A percentile compares a stretch with the other conserved stretches of the same genome.
Evolutionary conservation across 2,888 invertebrate species (phyloP).

Genomic region (Catocala sponsa): DNA sequence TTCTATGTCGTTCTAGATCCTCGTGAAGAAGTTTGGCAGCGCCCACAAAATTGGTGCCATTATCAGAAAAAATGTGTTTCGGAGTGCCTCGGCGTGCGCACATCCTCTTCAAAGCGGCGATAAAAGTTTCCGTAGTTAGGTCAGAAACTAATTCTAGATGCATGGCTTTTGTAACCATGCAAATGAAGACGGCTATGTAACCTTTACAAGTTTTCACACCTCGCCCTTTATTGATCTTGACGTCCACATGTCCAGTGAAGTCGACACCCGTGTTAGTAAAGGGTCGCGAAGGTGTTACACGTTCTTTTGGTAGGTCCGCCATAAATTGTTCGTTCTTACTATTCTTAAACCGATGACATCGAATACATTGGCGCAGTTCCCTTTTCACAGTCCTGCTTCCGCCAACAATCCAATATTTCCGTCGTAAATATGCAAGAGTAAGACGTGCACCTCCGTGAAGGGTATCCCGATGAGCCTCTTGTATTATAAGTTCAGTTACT

Average conservation of each 20-base stretch:
- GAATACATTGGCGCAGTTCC: constrained; percentile 16
- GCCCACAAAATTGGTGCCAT: neutral
- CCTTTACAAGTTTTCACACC: constrained; percentile 23
- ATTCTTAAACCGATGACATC: constrained; percentile 14
- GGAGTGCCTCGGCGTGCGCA: constrained; percentile 5
- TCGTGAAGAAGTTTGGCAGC: neutral
- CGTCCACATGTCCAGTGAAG: neutral
- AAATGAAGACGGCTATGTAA: constrained; percentile 22
- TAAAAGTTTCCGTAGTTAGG: constrained; percentile 16
- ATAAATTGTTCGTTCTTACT: constrained; percentile 10
- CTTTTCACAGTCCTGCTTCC: constrained; percentile 17
- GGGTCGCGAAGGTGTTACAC: constrained; percentile 5
- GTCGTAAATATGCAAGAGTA: constrained; percentile 11
- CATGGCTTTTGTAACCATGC: constrained; percentile 23
- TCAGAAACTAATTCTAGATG: constrained; percentile 20
- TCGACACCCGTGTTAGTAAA: neutral
- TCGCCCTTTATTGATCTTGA: constrained; percentile 23
- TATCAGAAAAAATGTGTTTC: neutral
- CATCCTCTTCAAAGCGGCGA: constrained; percentile 23
- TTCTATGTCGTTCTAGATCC: too few relatives aligned
- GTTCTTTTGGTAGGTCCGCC: constrained; percentile 12
- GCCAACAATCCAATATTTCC: constrained; percentile 13
- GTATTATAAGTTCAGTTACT: constrained; percentile 6
- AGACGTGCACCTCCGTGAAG: constrained; percentile 14
- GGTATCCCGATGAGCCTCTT: constrained; percentile 9